These are phyloP conservation scores for Imbricaverruca yamaguchii DNA, from an alignment of 2,888 invertebrate genomes.

Conservation along the genomic window DNA sequence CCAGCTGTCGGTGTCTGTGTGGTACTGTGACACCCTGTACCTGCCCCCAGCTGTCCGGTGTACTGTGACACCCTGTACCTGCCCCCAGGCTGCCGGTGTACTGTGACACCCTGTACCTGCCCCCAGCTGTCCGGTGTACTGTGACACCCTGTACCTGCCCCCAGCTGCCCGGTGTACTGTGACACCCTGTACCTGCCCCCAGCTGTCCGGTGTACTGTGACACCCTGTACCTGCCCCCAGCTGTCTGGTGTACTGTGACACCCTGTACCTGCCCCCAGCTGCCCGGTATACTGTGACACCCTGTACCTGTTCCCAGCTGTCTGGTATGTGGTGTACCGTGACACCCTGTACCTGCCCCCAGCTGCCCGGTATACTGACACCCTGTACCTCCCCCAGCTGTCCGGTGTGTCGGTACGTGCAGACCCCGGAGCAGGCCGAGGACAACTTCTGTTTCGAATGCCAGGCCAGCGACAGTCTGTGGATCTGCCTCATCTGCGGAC, in stretches of 20 bases:
- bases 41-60: too few species aligned
- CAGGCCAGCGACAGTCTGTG: conserved; percentile 71
- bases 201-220: neutral
- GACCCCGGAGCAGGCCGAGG: conserved; percentile 67
- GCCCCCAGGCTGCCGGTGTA: too few species aligned
- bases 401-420: conserved; percentile 91
- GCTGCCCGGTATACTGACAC: neutral
- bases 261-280: too few species aligned
- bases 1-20: too few species aligned
- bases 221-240: neutral
- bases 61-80: too few species aligned
- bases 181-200: neutral
- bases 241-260: neutral
- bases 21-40: too few species aligned
- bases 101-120: too few species aligned
- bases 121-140: too few species aligned
- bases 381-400: conserved; percentile 56
- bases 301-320: too few species aligned
- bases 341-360: neutral
- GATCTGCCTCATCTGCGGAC: conserved; percentile 98
- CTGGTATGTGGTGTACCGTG: too few species aligned
- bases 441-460: conserved; percentile 57
- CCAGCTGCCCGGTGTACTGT: neutral
- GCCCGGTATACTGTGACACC: neutral
- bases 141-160: conserved; percentile 57